Evolutionary conservation across 2,888 invertebrate species (phyloP).

Genomic region (Monochamus alternatus): DNA sequence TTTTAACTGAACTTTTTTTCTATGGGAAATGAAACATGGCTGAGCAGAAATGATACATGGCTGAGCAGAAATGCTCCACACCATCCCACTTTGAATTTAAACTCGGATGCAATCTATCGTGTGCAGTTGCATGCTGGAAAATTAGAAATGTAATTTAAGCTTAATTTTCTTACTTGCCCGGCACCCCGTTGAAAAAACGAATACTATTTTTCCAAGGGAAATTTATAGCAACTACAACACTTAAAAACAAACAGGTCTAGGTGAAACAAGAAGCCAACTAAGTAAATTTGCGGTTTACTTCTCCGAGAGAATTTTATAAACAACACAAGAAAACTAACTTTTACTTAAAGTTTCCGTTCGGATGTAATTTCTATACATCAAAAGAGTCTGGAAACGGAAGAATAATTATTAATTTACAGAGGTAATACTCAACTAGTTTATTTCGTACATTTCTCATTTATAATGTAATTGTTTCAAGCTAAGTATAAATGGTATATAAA

Average conservation of each 20-base stretch:
- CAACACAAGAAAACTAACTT: neutral
- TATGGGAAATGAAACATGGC: too few relatives aligned
- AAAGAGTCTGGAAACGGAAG: neutral
- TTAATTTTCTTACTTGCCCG: constrained; percentile 77
- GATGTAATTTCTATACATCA: neutral
- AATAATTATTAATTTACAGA: constrained; percentile 7
- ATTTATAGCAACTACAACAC: constrained; percentile 1
- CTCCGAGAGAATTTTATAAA: neutral
- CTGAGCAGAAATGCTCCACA: too few relatives aligned
- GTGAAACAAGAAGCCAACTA: neutral
- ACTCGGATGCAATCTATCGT: neutral
- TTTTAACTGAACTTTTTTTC: too few relatives aligned
- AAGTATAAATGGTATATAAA: too few relatives aligned
- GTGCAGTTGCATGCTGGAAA: neutral
- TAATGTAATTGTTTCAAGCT: neutral
- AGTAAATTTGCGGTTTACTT: constrained; percentile 1
- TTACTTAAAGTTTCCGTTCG: constrained; percentile 2
- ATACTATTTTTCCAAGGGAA: constrained; percentile 1
- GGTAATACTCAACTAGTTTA: neutral
- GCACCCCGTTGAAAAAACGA: constrained; percentile 75
- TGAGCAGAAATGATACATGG: too few relatives aligned
- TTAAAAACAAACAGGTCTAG: neutral
- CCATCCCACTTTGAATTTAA: neutral
- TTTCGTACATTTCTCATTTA: neutral
- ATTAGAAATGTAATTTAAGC: constrained; percentile 10